These are phyloP conservation scores for Micronycteris hirsuta DNA, from an alignment of 2,113 vertebrate genomes.

Conservation along the genomic window DNA sequence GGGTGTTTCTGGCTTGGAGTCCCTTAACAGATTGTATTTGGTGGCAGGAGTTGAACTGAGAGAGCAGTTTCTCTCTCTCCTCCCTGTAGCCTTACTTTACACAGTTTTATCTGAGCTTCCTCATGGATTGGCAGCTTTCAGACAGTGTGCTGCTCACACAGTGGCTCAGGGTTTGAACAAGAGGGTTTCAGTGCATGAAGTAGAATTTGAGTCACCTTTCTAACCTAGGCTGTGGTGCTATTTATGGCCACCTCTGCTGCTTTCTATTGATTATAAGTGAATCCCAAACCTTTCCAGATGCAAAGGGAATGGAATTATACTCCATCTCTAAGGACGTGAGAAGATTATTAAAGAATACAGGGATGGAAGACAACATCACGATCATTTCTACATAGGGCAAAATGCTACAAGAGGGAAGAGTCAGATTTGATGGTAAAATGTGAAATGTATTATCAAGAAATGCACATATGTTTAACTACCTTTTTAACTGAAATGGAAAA, in stretches of 20 bases:
- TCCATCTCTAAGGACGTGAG: neutral
- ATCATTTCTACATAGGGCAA: neutral
- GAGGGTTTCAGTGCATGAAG: neutral
- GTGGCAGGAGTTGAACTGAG: neutral
- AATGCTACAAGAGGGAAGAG: neutral
- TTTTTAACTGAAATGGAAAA: neutral
- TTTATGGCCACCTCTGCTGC: neutral
- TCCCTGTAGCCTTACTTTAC: neutral
- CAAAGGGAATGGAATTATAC: neutral
- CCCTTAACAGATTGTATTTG: neutral
- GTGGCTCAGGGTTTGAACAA: neutral
- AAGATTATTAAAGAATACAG: neutral
- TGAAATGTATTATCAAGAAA: neutral
- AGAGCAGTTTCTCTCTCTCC: neutral
- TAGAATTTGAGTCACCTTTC: neutral
- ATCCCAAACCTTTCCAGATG: neutral
- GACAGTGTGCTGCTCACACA: neutral
- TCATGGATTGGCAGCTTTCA: neutral
- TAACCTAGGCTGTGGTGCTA: neutral
- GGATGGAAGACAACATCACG: rapidly evolving
- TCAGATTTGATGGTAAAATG: neutral
- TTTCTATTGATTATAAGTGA: neutral
- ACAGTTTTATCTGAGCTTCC: neutral
- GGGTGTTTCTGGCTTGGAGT: neutral
- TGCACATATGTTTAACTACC: neutral